phyloP scores from a whole-genome alignment of 2,113 vertebrate genomes.

The Empidonax traillii region DNA sequence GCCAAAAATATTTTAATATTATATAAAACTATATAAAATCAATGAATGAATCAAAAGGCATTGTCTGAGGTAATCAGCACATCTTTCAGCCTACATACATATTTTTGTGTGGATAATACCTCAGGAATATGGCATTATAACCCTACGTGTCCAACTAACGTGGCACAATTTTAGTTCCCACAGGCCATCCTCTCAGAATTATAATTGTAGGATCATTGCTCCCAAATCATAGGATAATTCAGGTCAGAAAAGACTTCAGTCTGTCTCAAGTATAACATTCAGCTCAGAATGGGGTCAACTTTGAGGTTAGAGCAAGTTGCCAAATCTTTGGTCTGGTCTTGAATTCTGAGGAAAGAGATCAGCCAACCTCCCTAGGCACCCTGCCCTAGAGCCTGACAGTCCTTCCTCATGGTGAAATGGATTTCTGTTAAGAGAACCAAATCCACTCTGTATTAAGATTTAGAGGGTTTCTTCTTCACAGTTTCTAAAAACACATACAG shows the following conservation, averaged over 20 bases:
- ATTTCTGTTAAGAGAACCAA: neutral
- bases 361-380: neutral
- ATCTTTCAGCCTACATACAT: neutral
- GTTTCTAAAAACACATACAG: neutral
- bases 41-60: neutral
- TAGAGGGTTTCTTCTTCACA: neutral
- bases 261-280: neutral
- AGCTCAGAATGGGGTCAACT: neutral
- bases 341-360: neutral
- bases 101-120: neutral
- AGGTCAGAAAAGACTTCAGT: neutral
- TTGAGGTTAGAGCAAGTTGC: neutral
- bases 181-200: neutral
- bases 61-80: neutral
- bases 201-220: neutral
- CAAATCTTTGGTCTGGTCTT: neutral
- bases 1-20: neutral
- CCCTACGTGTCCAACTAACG: neutral
- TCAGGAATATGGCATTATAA: neutral
- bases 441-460: neutral
- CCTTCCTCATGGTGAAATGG: neutral
- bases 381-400: neutral
- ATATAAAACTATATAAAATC: neutral
- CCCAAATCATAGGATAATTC: neutral
- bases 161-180: neutral